Evolutionary conservation across 2,888 invertebrate genomes (phyloP), one percentile per base, ranked within the genome.

Genomic region (Leucoma salicis): DNA sequence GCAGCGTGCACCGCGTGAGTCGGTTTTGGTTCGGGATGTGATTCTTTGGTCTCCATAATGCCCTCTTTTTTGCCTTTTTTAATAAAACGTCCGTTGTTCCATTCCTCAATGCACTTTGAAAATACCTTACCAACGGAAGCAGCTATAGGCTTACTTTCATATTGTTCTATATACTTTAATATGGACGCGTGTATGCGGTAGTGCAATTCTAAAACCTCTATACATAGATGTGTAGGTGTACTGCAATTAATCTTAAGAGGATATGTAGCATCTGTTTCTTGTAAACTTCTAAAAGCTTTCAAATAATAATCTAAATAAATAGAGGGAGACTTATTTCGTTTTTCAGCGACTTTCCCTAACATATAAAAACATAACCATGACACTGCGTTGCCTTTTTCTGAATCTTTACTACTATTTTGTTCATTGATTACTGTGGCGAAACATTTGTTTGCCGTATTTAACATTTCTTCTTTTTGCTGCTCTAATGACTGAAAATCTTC

Each of bases 271-370:
- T 93, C 93, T 55, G 94, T 94, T 78, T 95, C 94, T 63, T 94
- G 92, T 11, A 98, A 87, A 69, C 94, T 92, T 64, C 93, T 92
- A 11, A 94, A 92, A 3, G 97, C 95, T 92, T 93, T 92, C 64
- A 93, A 86, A 74, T 97, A 98, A 83, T 95, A 94, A 54, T 94
- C 92, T 32, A 98, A 86, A 78, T 94, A 96, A 14, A 93, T 88
- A 10, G 92, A 90, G 0, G 96, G 95, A 42, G 94, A 92, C 52
- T 93, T 93, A 54, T 94, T 93, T 45, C 93, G 92, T 71, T 98
- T 99, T 77, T 98, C 98, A 0, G 95, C 93, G 38, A 98, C 95
- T 91, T 99, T 99, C 0, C 97, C 98, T n/a, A 98, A 87, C 95
- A 98, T 97, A 71, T 98, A 98, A 76, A 96, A 96, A 67, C 96